phyloP scores from a whole-genome alignment of 1,140 invertebrate genomes.

The Lithobius niger region DNA sequence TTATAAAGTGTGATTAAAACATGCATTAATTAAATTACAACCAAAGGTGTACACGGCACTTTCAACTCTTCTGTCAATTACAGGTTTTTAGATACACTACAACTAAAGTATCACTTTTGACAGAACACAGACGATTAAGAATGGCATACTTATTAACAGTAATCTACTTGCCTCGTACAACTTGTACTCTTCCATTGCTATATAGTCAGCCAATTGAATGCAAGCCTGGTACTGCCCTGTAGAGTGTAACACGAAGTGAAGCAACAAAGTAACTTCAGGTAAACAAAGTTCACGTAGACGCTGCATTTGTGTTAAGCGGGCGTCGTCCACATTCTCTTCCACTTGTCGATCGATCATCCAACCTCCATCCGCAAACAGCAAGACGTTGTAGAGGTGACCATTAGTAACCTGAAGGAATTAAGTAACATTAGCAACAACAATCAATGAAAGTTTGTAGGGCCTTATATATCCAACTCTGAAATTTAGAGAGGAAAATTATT shows the following conservation, averaged over 20 bases:
- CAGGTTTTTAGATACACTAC: too few relatives aligned
- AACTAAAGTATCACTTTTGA: too few relatives aligned
- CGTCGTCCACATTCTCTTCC: conserved; percentile 30
- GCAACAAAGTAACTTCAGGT: conserved; percentile 62
- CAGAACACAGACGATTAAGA: too few relatives aligned
- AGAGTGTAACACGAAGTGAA: conserved; percentile 61
- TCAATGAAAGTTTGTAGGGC: too few relatives aligned
- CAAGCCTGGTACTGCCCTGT: conserved; percentile 61
- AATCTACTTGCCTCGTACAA: conserved; percentile 69
- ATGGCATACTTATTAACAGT: too few relatives aligned
- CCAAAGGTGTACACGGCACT: too few relatives aligned
- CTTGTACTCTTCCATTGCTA: conserved; percentile 59
- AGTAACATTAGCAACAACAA: too few relatives aligned
- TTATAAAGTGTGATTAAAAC: too few relatives aligned
- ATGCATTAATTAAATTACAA: too few relatives aligned
- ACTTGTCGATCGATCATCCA: conserved; percentile 61
- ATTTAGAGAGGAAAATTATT: too few relatives aligned
- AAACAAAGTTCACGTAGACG: conserved; percentile 64
- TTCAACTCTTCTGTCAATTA: too few relatives aligned
- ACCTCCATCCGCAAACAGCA: conserved; percentile 74
- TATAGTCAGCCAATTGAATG: conserved; percentile 59
- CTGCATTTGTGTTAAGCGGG: conserved; percentile 46
- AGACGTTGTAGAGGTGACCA: conserved; percentile 67
- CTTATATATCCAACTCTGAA: too few relatives aligned
- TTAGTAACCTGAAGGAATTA: conserved; percentile 63